Base-by-base conservation (phyloP, 2,888 invertebrate genomes). In the Xestia c-nigrum region DNA sequence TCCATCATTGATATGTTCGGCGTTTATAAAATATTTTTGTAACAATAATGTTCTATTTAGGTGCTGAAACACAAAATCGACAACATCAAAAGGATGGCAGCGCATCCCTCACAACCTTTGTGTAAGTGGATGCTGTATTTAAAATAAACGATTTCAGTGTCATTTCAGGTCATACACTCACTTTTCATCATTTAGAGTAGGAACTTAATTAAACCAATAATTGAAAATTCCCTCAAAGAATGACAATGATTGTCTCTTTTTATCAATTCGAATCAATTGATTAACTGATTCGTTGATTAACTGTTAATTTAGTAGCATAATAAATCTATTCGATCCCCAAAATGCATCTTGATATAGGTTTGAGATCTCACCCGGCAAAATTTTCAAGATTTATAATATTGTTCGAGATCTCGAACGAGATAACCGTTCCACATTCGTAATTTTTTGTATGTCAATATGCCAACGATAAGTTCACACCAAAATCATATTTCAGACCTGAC, bases 51-150 rank as follows among this genome's bases (percentile, higher is more conserved):
- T 86, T 91, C 76, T 92, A 92, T 97, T 89, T 97, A 99, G 99
- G 98, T 99, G 88, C 97, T 99, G 95, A 99, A 99, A 96, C 99
- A 99, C 94, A 98, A 98, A 95, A 98, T 99, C 85, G 98, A 99
- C 95, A 99, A 99, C 90, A 98, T 99, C 84, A 98, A 99, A 94
- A 97, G 99, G 93, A 98, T 99, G 97, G 99, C 99, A 85, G 98
- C 99, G 31, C 99, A 99, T 97, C 99, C 99, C 24, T 97, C 98
- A 74, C 97, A 99, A 93, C 99, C 99, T 52, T 97, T 99, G 89
- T 99, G 99, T 99, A 97, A 99, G 99, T 98, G 72, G 65, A 76
- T 64, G 59, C 38, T 55, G 71, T 70, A 64, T 76, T 84, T 57
- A 57, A 84, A 79, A 64, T 24, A 40, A 19, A 46, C 24, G 5